Evolutionary conservation across 1,140 invertebrate species (phyloP).

Genomic region (Musca domestica): DNA sequence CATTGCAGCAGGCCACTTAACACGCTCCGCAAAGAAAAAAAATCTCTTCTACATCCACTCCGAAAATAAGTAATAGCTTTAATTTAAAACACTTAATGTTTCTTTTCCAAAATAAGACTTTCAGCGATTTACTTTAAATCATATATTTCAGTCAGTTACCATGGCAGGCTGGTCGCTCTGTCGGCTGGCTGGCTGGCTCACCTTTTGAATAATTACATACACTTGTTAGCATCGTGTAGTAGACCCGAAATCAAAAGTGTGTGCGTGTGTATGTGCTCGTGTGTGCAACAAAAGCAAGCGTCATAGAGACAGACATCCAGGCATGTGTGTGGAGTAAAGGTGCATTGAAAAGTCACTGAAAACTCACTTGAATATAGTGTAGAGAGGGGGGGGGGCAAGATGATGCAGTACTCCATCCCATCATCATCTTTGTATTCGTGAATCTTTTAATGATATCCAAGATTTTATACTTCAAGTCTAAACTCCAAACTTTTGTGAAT

Average conservation of each 20-base stretch:
- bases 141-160: slow-evolving; percentile 7
- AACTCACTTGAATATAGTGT: no score
- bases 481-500: no score
- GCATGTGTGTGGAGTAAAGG: no score
- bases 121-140: slow-evolving; percentile 16
- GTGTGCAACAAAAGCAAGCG: no score
- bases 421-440: no score
- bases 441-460: slow-evolving; percentile 12
- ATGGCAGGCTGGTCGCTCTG: no score
- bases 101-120: neutral
- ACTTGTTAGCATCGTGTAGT: slow-evolving; percentile 12
- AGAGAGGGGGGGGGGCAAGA: neutral
- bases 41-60: no score
- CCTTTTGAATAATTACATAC: slow-evolving; percentile 14
- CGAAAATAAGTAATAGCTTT: neutral
- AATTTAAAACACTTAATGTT: slow-evolving; percentile 19
- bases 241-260: neutral
- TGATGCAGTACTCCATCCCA: neutral
- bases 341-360: no score
- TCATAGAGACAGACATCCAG: no score
- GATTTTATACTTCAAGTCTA: slow-evolving; percentile 1
- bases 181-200: neutral
- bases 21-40: no score
- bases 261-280: no score
- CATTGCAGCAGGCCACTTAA: no score